Evolutionary conservation across 2,888 invertebrate species (phyloP), one percentile per base, ranked within the genome.

Genomic region (Callyntrura guangdongensis): DNA sequence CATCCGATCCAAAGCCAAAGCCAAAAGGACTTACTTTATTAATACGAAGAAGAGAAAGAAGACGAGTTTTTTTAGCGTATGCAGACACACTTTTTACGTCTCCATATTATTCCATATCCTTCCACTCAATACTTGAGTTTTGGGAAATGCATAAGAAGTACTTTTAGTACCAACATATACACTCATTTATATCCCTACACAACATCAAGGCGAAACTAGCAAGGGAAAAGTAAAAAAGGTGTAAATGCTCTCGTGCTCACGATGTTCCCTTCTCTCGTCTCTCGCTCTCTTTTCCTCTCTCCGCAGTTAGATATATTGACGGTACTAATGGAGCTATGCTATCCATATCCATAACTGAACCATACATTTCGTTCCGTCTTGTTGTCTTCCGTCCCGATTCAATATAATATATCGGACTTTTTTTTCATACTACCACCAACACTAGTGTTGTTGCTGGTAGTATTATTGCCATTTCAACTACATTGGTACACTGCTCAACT

Each of bases 341-440:
- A 88, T 88, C 79, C 69, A 82, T 82, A 82, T 82, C 88, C 82
- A 72, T 82, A 88, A 88, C 82, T 88, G 82, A 88, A 82, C 82
- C 72, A 61, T 88, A 82, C 88, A 88, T 88, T 88, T 82, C 74
- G 82, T 82, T 88, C 88, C 82, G 82, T 88, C 36, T 56, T 82
- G 69, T 59, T 88, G 69, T 81, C 82, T 88, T 82, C 81, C 88
- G 36, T 56, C 77, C 81, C 67, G 25, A 59, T 59, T 82, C 67
- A n/a, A 79, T 79, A 56, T 56, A n/a, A 56, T 79, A 59, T 79
- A 67, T 67, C 81, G 81, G 79, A 67, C 81, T 81, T 64, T 87
- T 64, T 87, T 86, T 87, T 81, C 67, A 64, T 64, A 77, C 86
- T 14, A 59, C 53, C 77, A 53, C 25, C 79, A 79, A 56, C 27